These are phyloP conservation scores for Mnemiopsis leidyi DNA, from an alignment of 37 sponge, comb jelly and placozoan species.

Conservation along the genomic window DNA sequence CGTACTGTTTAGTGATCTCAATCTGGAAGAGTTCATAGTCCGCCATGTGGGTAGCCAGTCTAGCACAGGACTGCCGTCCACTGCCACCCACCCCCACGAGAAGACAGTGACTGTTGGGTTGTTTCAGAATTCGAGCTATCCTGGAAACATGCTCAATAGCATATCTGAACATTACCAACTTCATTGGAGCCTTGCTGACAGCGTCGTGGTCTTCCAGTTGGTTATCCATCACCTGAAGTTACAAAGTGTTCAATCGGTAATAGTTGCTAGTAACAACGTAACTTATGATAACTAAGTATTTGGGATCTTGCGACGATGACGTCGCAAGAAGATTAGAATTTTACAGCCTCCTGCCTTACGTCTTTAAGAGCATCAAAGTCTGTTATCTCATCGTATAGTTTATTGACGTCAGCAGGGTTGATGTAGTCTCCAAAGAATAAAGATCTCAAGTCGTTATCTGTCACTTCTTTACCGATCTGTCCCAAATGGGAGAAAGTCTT, in stretches of 20 bases:
- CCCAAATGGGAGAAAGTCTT: slow-evolving; percentile 66
- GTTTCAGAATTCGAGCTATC: slow-evolving; percentile 65
- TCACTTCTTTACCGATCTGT: slow-evolving; percentile 62
- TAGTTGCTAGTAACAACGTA: too few species aligned
- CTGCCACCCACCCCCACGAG: slow-evolving; percentile 75
- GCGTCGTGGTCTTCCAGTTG: slow-evolving; percentile 66
- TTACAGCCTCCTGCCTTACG: too few species aligned
- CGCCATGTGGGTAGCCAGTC: slow-evolving; percentile 95
- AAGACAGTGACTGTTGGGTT: slow-evolving; percentile 67
- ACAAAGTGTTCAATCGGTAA: too few species aligned
- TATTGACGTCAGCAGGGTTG: slow-evolving; percentile 47
- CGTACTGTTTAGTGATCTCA: slow-evolving; percentile 66
- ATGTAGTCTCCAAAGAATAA: slow-evolving; percentile 69
- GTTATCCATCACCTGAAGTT: slow-evolving; percentile 64
- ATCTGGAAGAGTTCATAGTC: slow-evolving; percentile 92
- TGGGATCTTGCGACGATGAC: too few species aligned
- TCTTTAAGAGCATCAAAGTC: slow-evolving; percentile 67
- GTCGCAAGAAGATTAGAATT: too few species aligned
- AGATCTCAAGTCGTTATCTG: slow-evolving; percentile 65
- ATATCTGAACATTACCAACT: slow-evolving; percentile 66
- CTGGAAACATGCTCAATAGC: slow-evolving; percentile 69
- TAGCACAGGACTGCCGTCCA: slow-evolving; percentile 94
- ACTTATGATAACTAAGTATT: too few species aligned
- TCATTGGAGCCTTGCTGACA: slow-evolving; percentile 68
- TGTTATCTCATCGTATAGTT: slow-evolving; percentile 66